Base-by-base conservation (phyloP, 1,140 invertebrate genomes). In the Lamellibrachia luymesi region DNA sequence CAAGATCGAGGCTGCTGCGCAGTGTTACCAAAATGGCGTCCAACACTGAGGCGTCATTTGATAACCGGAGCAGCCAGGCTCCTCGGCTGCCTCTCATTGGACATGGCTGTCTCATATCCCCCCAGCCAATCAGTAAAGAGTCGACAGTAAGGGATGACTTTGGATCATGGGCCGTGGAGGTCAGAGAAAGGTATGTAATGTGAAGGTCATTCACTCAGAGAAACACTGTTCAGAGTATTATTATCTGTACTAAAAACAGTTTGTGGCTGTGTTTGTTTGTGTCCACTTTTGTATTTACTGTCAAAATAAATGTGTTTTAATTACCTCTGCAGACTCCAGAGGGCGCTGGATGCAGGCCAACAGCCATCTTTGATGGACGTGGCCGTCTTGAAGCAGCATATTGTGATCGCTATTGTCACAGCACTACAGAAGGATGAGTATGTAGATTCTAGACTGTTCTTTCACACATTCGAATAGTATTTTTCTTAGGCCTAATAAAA, bases 371-470 rank as follows among this genome's bases (percentile, higher is more conserved):
- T 95, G 51, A 95, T 95, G 93, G 95, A 95, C 92, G 93, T 95
- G 8, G 93, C 91, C 90, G 92, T 22, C 13, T 91, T 96, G 27
- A 95, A 95, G 92, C 94, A 95, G 93, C 95, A 95, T 91, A 90
- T 96, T n/a, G 94, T 95, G 8, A 93, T 94, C 6, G 94, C 95
- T 27, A 95, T 96, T 93, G 95, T 96, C 49, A 94, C 94, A 50
- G 94, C 95, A 17, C 93, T 96, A n/a, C 95, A 96, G 93, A 95
- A 95, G 93, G 95, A 96, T 93, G 95, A 94, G 95, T 95, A 94
- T 50, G 92, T 93, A 50, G 50, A 51, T 27, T 51, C 38, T 93
- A 51, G 2, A 50, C 22, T 52, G 13, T 38, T 38, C 38, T 38
- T 38, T 38, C 38, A 13, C 13, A 56, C 38, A 64, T 93, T 27